Percentiles rank a stretch among this genome's conserved stretches.
phyloP scores from a whole-genome alignment of 2,113 vertebrate genomes.

The Cranoglanis bouderius region DNA sequence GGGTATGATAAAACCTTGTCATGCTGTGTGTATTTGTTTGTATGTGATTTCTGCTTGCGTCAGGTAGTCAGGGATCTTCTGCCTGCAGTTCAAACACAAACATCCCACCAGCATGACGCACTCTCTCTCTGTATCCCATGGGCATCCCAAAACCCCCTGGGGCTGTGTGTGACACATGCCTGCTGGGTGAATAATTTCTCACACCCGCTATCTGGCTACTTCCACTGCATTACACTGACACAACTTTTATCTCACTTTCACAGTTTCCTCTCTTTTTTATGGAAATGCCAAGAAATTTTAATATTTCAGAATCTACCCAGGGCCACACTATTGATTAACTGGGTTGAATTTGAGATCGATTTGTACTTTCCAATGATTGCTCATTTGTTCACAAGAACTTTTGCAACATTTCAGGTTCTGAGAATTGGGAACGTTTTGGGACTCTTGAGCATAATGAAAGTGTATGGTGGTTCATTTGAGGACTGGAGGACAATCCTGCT shows the following conservation, averaged over 20 bases:
- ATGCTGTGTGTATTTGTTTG: constrained; percentile 1
- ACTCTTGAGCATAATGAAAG: not conserved
- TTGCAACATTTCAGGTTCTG: not conserved
- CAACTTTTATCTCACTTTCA: constrained; percentile 31
- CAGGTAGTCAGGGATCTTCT: constrained; percentile 35
- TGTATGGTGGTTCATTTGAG: not conserved
- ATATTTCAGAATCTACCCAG: not conserved
- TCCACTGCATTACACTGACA: constrained; percentile 30
- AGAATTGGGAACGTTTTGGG: not conserved
- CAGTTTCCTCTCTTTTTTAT: not conserved
- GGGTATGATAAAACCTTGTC: constrained; percentile 3
- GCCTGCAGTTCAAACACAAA: constrained; percentile 35
- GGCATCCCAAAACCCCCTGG: constrained; percentile 19
- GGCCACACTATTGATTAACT: not conserved
- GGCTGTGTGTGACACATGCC: constrained; percentile 44
- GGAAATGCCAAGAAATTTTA: not conserved
- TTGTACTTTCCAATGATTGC: not conserved
- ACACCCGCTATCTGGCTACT: constrained; percentile 19
- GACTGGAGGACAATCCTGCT: not conserved
- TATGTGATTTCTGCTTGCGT: constrained; percentile 14
- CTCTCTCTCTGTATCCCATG: constrained; percentile 13
- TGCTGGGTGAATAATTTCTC: constrained; percentile 48
- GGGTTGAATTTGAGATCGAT: not conserved
- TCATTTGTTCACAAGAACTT: not conserved
- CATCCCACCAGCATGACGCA: constrained; percentile 25